These are phyloP conservation scores for Colistium nudipinnis DNA, from an alignment of 2,113 vertebrate species.

Conservation along the genomic window DNA sequence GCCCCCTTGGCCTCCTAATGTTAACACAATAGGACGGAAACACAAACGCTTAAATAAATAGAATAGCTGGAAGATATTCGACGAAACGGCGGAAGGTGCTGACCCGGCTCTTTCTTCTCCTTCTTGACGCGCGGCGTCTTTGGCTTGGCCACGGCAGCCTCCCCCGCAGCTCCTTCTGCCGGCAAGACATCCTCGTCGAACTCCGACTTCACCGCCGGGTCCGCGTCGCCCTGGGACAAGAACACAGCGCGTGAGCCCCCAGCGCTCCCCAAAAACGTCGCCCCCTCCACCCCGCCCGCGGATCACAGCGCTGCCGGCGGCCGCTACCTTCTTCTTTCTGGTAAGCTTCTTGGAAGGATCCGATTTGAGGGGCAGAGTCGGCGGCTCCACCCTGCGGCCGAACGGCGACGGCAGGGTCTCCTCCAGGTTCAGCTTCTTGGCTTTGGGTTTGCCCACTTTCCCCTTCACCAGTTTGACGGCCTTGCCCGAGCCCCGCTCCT, in stretches of 20 bases:
- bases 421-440: conserved; percentile 93
- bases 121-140: conserved; percentile 86
- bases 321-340: conserved; percentile 93
- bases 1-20: background rate
- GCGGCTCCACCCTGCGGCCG: conserved; percentile 92
- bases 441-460: conserved; percentile 97
- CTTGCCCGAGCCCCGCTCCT: conserved; percentile 86
- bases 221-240: conserved; percentile 84
- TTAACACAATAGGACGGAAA: background rate
- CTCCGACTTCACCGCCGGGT: conserved; percentile 88
- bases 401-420: conserved; percentile 95
- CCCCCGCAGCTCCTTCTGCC: conserved; percentile 78
- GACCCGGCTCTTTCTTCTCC: conserved; percentile 95
- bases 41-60: background rate
- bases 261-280: background rate
- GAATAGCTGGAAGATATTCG: background rate
- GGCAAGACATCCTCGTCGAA: conserved; percentile 87
- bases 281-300: no score
- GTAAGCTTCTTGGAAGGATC: conserved; percentile 92
- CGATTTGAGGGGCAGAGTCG: conserved; percentile 89
- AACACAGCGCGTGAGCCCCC: conserved; percentile 4
- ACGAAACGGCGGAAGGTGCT: conserved; percentile 4
- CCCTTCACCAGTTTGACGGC: conserved; percentile 92
- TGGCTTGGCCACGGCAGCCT: conserved; percentile 80
- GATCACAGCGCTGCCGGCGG: no score